Conservation (phyloP, 2,888 invertebrate species). For the Anoncus sp. region DNA sequence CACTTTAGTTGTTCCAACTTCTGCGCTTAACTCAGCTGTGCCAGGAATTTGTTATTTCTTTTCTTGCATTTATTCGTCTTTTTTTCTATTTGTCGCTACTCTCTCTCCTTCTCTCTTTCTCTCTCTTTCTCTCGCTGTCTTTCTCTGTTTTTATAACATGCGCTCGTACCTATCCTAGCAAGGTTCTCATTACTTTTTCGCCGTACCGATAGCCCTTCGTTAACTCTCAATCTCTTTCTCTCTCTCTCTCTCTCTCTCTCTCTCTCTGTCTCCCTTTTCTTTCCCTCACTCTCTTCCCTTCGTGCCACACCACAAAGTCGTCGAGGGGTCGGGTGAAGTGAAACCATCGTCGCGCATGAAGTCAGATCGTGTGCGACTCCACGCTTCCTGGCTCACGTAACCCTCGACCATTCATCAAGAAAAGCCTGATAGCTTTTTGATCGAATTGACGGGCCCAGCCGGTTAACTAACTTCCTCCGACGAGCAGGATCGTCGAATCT, state of each 20-base stretch:
- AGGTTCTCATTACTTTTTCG: conserved; percentile 9
- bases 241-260: background rate
- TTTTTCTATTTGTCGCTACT: conserved; percentile 3
- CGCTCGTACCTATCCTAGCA: background rate
- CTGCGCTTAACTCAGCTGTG: background rate
- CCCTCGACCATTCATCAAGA: conserved; percentile 67
- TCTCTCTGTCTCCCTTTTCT: conserved; percentile 19
- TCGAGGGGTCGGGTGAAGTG: conserved; percentile 27
- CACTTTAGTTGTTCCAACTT: background rate
- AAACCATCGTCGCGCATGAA: conserved; percentile 37
- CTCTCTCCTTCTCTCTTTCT: background rate
- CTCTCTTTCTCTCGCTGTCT: background rate
- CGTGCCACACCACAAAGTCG: conserved; percentile 18
- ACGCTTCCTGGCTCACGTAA: conserved; percentile 53
- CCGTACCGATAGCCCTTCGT: background rate
- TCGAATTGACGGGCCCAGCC: conserved; percentile 66
- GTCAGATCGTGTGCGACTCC: conserved; percentile 43
- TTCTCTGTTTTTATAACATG: background rate
- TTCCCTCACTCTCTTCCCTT: conserved; percentile 10
- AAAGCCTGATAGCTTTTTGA: conserved; percentile 70
- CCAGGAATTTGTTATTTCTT: background rate
- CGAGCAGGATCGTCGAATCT: conserved; percentile 37
- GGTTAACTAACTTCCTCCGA: conserved; percentile 62
- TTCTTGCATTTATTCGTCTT: background rate
- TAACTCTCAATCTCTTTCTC: background rate